A percentile compares a stretch with the other conserved stretches of the same genome.
phyloP scores from a whole-genome alignment of 2,797 vertebrate species.

The Odontamblyopus rebecca region DNA sequence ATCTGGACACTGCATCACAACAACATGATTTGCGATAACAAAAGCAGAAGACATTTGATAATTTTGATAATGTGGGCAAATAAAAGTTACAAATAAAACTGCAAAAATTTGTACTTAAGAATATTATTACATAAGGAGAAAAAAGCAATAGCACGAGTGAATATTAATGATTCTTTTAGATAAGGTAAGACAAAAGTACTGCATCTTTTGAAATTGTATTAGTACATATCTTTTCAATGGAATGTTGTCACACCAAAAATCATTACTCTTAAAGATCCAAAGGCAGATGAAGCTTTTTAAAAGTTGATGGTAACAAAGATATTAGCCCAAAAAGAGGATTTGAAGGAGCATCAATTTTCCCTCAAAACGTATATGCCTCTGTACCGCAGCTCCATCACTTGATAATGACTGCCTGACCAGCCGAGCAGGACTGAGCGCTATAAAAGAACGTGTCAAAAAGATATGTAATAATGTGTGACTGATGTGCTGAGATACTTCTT shows the following conservation, averaged over 20 bases:
- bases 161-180: too few relatives aligned
- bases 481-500: conserved; percentile 54
- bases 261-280: conserved; percentile 11
- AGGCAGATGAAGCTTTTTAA: conserved; percentile 23
- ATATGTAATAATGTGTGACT: conserved; percentile 62
- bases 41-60: not conserved
- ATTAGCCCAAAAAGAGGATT: conserved; percentile 23
- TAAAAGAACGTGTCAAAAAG: conserved; percentile 53
- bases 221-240: not conserved
- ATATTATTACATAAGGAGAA: too few relatives aligned
- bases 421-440: conserved; percentile 46
- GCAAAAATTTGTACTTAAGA: too few relatives aligned
- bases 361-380: conserved; percentile 32
- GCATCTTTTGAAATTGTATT: not conserved
- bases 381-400: conserved; percentile 59
- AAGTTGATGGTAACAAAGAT: conserved; percentile 25
- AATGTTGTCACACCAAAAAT: not conserved
- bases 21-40: not conserved
- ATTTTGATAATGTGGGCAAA: not conserved
- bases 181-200: conserved; percentile 3
- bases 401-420: conserved; percentile 57
- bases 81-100: conserved; percentile 2
- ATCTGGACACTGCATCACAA: not conserved
- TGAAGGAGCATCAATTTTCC: conserved; percentile 26
- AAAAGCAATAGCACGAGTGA: too few relatives aligned